Base-by-base conservation (phyloP, 2,113 vertebrate genomes). In the Mesitornis unicolor region DNA sequence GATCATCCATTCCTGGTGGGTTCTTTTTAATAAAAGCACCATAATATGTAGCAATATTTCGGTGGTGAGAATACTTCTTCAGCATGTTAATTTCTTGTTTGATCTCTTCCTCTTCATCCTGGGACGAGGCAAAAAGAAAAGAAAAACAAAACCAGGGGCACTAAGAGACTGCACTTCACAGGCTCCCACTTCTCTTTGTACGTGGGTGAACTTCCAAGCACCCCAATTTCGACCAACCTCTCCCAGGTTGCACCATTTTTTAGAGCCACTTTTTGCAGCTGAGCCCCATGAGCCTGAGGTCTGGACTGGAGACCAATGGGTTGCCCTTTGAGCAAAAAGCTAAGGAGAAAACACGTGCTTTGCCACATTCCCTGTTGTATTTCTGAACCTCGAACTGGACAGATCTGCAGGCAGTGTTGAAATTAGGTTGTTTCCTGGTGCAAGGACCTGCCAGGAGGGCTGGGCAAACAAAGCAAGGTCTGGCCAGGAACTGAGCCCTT, bases 31-130 rank as follows among this genome's bases (percentile, higher is more conserved):
- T 98, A 97, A 99, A 99, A 97, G 99, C 99, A 97, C 99, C 99
- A 77, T 99, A 99, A 95, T 99, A 99, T 0, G 99, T 99, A 96
- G 99, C 99, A 16, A 99, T 99, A 96, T 99, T 99, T 91, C 99
- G 98, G 96, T 99, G 99, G 98, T 99, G 99, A 86, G 99, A 99
- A 97, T 99, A 99, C 95, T 99, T 99, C 96, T 99, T 99, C 79
- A 99, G 96, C 99, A 99, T 99, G 97, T 99, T 99, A 97, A 99
- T 99, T 98, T 99, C 99, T 33, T 99, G 99, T 97, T 99, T 99
- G 98, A 99, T 99, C 98, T 99, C 99, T 97, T 99, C 99, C 95
- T 99, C 99, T 98, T 99, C 99, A 98, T 99, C 99, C 99, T 99
- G 84, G 67, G 67, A 78, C 36, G 74, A 90, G 67, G 47, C 1